Evolutionary conservation across 2,113 vertebrate species (phyloP).

Genomic region (Heliornis fulica): DNA sequence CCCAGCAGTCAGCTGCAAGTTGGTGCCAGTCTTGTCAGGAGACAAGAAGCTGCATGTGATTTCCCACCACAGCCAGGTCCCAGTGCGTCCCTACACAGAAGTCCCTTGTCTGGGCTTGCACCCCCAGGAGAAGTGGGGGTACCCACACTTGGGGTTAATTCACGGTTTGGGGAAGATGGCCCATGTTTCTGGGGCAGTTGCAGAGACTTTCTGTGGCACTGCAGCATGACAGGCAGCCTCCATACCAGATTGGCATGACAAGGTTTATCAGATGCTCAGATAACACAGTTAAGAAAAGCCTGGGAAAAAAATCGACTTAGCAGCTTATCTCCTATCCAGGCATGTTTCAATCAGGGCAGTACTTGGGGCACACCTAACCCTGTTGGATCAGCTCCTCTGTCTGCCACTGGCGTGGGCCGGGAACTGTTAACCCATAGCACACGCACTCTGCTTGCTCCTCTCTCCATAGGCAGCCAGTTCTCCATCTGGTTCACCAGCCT

Average conservation of each 20-base stretch:
- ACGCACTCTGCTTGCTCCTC: neutral
- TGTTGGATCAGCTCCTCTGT: rapidly evolving
- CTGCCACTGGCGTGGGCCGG: neutral
- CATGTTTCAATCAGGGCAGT: neutral
- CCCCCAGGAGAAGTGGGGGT: neutral
- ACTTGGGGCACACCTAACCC: neutral
- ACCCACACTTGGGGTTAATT: neutral
- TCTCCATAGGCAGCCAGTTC: rapidly evolving
- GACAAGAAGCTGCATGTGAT: rapidly evolving
- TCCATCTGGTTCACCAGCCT: neutral
- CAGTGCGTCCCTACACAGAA: rapidly evolving
- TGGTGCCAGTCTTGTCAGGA: rapidly evolving
- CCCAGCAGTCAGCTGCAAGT: rapidly evolving
- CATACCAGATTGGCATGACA: rapidly evolving
- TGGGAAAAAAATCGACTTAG: neutral
- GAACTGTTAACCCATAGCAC: neutral
- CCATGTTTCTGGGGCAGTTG: rapidly evolving
- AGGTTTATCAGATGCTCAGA: neutral
- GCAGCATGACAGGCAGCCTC: rapidly evolving
- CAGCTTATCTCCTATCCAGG: neutral
- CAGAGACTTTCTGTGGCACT: neutral
- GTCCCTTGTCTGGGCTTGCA: neutral
- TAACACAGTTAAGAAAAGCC: neutral
- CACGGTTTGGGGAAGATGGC: rapidly evolving
- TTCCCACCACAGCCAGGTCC: rapidly evolving